Base-by-base conservation (phyloP, 2,113 vertebrate species). In the Pimephales promelas region DNA sequence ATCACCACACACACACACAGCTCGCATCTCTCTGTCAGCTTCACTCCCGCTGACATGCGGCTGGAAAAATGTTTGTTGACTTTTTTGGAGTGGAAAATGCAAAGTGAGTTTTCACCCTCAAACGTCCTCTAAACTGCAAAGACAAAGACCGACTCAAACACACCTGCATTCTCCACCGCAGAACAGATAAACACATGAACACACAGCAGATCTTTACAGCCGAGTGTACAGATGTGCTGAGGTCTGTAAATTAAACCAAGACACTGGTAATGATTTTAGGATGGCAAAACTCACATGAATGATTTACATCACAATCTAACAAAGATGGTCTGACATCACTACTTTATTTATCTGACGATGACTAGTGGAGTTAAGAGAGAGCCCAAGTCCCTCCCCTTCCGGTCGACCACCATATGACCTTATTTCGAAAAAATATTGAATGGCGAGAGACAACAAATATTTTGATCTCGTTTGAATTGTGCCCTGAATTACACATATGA, bases 161-260 rank as follows among this genome's bases (percentile, higher is more conserved):
- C 57, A 73, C 56, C 31, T 24, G 59, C 31, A 84, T 24, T 24
- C n/a, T 24, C 3, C n/a, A 26, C 16, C 22, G 52, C 52, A 54
- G 52, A 22, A 93, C 88, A 73, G 56, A 57, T 18, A 79, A 0
- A 71, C 66, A 81, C 36, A 52, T 52, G 71, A 24, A 45, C 36
- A 52, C 70, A 76, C 57, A 62, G 52, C 18, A 54, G 49, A 52
- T 52, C 14, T 52, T 6, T 0, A 52, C 14, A 52, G 47, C 47
- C 16, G 47, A 49, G 16, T 45, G 70, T 10, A 2, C 11, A 57
- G 22, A n/a, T 57, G 56, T n/a, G 22, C 56, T 24, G 56, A 10
- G 56, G 56, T 24, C 56, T 24, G 57, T 4, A 54, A 54, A 54
- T 54, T 20, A 54, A 54, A 20, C 49, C 49, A 54, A 7, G 49